Percentiles rank a stretch among this genome's conserved stretches.
Evolutionary conservation across 2,113 vertebrate species (phyloP).

Genomic region (Clarias gariepinus): DNA sequence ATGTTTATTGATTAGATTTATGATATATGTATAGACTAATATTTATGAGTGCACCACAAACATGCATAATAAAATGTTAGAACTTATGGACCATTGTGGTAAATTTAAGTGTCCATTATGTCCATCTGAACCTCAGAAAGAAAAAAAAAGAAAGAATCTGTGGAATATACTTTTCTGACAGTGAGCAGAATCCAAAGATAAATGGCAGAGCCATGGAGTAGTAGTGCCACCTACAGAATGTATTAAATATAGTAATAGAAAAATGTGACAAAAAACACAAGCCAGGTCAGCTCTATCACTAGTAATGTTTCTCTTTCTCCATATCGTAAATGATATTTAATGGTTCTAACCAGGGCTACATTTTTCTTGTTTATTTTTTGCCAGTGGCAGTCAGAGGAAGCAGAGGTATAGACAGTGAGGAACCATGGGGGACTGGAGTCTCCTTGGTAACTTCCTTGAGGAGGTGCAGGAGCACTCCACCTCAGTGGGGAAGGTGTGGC

Average conservation of each 20-base stretch:
- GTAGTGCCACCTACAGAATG: conserved; percentile 30
- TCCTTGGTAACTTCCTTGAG: conserved; percentile 93
- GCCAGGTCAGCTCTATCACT: background rate
- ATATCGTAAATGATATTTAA: background rate
- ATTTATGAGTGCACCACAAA: background rate
- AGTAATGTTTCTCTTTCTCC: background rate
- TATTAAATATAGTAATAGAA: background rate
- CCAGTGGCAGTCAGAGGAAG: conserved; percentile 54
- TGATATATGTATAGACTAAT: background rate
- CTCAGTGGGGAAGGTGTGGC: conserved; percentile 93
- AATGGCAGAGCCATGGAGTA: background rate
- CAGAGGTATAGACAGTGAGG: conserved; percentile 51
- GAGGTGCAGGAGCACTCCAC: conserved; percentile 98
- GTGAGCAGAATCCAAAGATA: background rate
- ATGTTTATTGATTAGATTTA: background rate
- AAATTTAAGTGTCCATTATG: background rate
- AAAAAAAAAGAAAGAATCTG: background rate
- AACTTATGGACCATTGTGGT: background rate
- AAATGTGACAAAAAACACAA: background rate
- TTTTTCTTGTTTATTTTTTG: conserved; percentile 40
- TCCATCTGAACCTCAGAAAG: background rate
- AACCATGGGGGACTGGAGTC: conserved; percentile 95
- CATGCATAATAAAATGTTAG: background rate
- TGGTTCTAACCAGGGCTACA: background rate
- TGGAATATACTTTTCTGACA: background rate